Conservation (phyloP, 2,797 vertebrate species). For the Fistularia tabacaria region DNA sequence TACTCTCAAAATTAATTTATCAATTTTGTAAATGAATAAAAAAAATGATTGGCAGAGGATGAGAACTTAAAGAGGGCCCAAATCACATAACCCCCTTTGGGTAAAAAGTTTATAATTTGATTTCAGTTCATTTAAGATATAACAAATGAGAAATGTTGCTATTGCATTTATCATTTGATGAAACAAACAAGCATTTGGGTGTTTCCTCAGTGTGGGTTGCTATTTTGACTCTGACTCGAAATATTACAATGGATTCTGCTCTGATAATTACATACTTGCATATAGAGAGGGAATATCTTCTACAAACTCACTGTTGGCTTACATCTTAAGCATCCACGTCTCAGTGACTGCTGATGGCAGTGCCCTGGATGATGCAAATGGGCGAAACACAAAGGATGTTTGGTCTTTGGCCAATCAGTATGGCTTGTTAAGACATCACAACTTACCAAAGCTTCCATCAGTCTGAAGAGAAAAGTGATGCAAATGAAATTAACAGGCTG, state of each 20-base stretch:
- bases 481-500: too few species aligned
- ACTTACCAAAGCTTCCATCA: conserved; percentile 31
- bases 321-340: conserved; percentile 4
- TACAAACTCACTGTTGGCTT: conserved; percentile 35
- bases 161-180: too few species aligned
- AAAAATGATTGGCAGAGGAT: too few species aligned
- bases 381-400: conserved; percentile 25
- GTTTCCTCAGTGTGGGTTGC: background rate
- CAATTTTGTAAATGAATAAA: too few species aligned
- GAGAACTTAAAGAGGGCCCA: too few species aligned
- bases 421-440: conserved; percentile 10
- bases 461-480: conserved; percentile 52
- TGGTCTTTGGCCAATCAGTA: conserved; percentile 18
- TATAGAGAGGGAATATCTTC: conserved; percentile 36
- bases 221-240: background rate
- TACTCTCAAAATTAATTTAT: too few species aligned
- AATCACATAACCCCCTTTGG: too few species aligned
- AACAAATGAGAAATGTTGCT: too few species aligned
- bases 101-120: too few species aligned
- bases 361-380: conserved; percentile 49
- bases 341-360: conserved; percentile 23
- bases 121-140: too few species aligned
- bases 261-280: conserved; percentile 20
- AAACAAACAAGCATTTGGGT: too few species aligned
- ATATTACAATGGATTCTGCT: background rate